phyloP scores from a whole-genome alignment of 2,797 vertebrate genomes.

The Labroides dimidiatus region DNA sequence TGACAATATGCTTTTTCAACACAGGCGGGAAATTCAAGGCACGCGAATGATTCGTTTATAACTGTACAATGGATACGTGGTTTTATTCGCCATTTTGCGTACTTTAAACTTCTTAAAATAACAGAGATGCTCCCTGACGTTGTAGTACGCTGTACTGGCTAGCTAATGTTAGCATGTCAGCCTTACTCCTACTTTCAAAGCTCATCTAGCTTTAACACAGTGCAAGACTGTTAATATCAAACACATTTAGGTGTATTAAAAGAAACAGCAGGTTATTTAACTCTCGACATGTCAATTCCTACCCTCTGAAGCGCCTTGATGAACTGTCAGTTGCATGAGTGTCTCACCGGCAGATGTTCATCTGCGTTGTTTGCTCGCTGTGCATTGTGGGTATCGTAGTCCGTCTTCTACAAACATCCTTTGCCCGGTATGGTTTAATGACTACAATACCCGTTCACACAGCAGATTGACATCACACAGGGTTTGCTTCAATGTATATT shows the following conservation, averaged over 20 bases:
- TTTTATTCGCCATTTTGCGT: not conserved
- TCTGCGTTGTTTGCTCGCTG: not conserved
- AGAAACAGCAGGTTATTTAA: rapidly evolving
- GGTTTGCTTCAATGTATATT: not conserved
- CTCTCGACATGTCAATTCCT: not conserved
- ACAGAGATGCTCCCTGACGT: not conserved
- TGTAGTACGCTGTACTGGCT: not conserved
- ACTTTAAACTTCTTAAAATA: not conserved
- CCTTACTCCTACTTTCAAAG: not conserved
- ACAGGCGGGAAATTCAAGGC: not conserved
- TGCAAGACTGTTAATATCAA: not conserved
- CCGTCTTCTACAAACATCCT: rapidly evolving
- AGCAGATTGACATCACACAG: rapidly evolving
- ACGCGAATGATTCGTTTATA: not conserved
- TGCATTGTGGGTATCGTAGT: slow-evolving; percentile 71
- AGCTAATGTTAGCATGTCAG: slow-evolving; percentile 41
- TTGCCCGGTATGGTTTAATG: rapidly evolving
- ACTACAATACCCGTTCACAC: slow-evolving; percentile 71
- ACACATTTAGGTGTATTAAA: rapidly evolving
- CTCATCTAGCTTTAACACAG: not conserved
- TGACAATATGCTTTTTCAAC: too few relatives aligned
- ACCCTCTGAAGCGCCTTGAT: slow-evolving; percentile 1
- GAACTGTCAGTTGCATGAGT: slow-evolving; percentile 50
- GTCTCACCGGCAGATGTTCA: slow-evolving; percentile 50
- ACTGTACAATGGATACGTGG: rapidly evolving